Conservation (phyloP, 2,888 invertebrate species). For the Drosophila gaucha region DNA sequence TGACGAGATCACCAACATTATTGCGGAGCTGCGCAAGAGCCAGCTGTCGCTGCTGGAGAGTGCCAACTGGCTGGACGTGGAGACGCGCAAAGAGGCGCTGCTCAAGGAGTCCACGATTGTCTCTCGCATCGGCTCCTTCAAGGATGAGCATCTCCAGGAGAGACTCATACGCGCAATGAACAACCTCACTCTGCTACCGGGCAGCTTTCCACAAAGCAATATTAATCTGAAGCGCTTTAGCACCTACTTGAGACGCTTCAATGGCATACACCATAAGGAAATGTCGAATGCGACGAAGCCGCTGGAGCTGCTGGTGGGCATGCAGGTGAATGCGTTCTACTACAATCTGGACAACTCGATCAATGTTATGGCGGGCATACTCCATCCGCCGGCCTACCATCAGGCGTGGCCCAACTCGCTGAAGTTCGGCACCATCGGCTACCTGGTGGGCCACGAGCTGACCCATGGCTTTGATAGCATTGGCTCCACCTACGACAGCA, state of each 20-base stretch:
- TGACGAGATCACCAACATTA: constrained; percentile 63
- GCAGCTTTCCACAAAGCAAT: constrained; percentile 63
- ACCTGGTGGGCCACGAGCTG: constrained; percentile 81
- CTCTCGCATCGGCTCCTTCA: constrained; percentile 65
- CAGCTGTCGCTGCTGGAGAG: constrained; percentile 59
- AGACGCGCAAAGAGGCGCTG: constrained; percentile 75
- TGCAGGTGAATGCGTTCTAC: constrained; percentile 82
- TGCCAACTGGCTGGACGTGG: constrained; percentile 80
- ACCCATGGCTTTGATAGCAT: constrained; percentile 81
- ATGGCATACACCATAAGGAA: constrained; percentile 55
- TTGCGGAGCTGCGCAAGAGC: constrained; percentile 74
- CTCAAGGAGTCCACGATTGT: constrained; percentile 70
- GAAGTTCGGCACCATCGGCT: constrained; percentile 82
- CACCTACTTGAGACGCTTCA: constrained; percentile 64
- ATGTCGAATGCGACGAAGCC: constrained; percentile 66
- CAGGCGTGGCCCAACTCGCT: constrained; percentile 77
- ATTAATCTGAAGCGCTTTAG: constrained; percentile 67
- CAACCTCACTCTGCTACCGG: constrained; percentile 59
- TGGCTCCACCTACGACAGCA: constrained; percentile 71
- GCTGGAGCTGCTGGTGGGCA: constrained; percentile 65
- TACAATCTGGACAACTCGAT: constrained; percentile 82
- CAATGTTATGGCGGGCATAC: constrained; percentile 80
- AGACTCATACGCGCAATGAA: constrained; percentile 65
- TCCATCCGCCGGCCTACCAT: constrained; percentile 80
- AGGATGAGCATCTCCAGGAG: constrained; percentile 56